Evolutionary conservation across 2,797 vertebrate genomes (phyloP).

Genomic region (Coranthus polyacanthus): DNA sequence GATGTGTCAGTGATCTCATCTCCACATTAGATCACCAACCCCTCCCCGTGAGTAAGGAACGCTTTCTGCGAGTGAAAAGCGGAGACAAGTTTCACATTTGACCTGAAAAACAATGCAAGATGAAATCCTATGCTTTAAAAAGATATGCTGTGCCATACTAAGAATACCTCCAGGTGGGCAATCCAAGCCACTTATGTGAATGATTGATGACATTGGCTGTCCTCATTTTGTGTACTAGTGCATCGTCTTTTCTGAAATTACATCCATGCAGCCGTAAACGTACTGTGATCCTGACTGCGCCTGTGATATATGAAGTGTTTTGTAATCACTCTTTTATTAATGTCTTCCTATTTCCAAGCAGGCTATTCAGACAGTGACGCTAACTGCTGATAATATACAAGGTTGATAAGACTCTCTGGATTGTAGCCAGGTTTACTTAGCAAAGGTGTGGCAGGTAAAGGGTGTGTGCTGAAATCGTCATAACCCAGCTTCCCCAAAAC

Average conservation of each 20-base stretch:
- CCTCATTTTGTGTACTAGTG: slow-evolving; percentile 62
- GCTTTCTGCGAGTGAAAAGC: slow-evolving; percentile 43
- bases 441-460: slow-evolving; percentile 23
- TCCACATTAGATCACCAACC: slow-evolving; percentile 50
- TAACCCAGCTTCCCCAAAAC: neutral
- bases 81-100: slow-evolving; percentile 59
- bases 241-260: slow-evolving; percentile 47
- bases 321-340: slow-evolving; percentile 28
- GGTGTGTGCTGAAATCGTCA: slow-evolving; percentile 6
- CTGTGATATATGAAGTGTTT: slow-evolving; percentile 3
- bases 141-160: slow-evolving; percentile 48
- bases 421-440: slow-evolving; percentile 30
- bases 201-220: slow-evolving; percentile 51
- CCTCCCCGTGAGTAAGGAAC: slow-evolving; percentile 44
- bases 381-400: slow-evolving; percentile 28
- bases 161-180: slow-evolving; percentile 66
- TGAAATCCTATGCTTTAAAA: slow-evolving; percentile 59
- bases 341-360: slow-evolving; percentile 10
- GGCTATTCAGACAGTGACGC: slow-evolving; percentile 16
- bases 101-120: slow-evolving; percentile 63
- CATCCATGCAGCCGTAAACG: slow-evolving; percentile 33
- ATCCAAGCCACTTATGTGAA: slow-evolving; percentile 42
- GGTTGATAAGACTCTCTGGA: slow-evolving; percentile 27
- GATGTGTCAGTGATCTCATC: slow-evolving; percentile 58
- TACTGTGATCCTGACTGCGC: slow-evolving; percentile 2